These are phyloP conservation scores for Mythimna ferrago DNA, from an alignment of 2,888 invertebrate species.

Conservation along the genomic window DNA sequence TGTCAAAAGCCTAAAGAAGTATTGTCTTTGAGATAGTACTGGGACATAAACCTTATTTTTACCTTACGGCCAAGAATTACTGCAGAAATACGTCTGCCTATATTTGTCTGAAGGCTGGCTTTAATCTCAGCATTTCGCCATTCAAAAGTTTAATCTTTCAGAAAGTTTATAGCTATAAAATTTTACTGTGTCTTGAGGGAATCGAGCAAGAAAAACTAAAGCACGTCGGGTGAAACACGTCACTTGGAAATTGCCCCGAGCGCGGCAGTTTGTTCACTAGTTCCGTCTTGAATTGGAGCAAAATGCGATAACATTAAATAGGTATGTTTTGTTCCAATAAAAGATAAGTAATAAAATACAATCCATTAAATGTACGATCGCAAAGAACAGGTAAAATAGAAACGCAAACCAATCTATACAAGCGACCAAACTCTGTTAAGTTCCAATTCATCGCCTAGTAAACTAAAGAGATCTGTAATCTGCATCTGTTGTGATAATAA, in stretches of 20 bases:
- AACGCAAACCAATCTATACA: background rate
- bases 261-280: conserved; percentile 35
- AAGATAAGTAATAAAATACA: background rate
- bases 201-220: conserved; percentile 57
- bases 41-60: conserved; percentile 22
- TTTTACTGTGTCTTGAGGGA: conserved; percentile 61
- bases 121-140: conserved; percentile 53
- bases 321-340: conserved; percentile 5
- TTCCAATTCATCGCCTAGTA: background rate
- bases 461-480: conserved; percentile 2
- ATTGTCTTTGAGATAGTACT: conserved; percentile 34
- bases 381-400: background rate
- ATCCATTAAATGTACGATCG: background rate
- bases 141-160: conserved; percentile 63
- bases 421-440: background rate
- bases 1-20: conserved; percentile 14
- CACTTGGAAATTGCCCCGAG: conserved; percentile 54
- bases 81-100: conserved; percentile 32
- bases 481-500: conserved; percentile 20
- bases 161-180: conserved; percentile 65
- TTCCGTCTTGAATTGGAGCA: conserved; percentile 24
- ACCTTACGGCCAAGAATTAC: conserved; percentile 24
- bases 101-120: conserved; percentile 40
- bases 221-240: conserved; percentile 53
- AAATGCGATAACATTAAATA: conserved; percentile 5